These are phyloP conservation scores for Trichonephila clavata DNA, from an alignment of 1,140 invertebrate species.

Conservation along the genomic window DNA sequence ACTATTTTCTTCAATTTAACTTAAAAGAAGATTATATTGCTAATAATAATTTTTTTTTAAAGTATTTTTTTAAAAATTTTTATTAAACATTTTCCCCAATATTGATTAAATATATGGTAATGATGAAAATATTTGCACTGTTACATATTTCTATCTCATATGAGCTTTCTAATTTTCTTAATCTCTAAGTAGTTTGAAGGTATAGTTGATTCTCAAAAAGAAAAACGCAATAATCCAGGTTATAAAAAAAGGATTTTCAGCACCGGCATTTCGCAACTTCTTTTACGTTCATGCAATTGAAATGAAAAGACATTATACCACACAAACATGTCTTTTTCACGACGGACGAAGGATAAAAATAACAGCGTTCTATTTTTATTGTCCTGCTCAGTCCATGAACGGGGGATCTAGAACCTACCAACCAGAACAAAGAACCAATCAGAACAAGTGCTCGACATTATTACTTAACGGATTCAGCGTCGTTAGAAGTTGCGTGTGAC, in stretches of 20 bases:
- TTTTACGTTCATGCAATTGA: background rate
- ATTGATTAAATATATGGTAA: too few species aligned
- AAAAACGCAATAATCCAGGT: background rate
- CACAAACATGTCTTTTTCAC: background rate
- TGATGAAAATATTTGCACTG: too few species aligned
- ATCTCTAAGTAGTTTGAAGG: background rate
- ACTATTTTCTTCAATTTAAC: too few species aligned
- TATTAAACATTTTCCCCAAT: too few species aligned
- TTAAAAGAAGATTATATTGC: too few species aligned
- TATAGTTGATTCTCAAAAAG: background rate
- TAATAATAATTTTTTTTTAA: too few species aligned
- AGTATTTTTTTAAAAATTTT: too few species aligned
- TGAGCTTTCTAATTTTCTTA: background rate
- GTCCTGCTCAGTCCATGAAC: background rate
- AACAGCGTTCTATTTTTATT: background rate
- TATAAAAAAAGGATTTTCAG: background rate
- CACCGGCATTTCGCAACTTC: background rate
- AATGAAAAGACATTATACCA: background rate
- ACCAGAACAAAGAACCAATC: constrained; percentile 68
- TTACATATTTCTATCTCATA: too few species aligned
- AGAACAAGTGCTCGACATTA: constrained; percentile 71
- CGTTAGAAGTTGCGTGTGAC: constrained; percentile 67
- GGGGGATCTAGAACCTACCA: background rate
- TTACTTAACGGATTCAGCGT: constrained; percentile 69
- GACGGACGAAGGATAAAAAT: constrained; percentile 11